Evolutionary conservation across 2,888 invertebrate genomes (phyloP), one percentile per base, ranked within the genome.

Genomic region (Alviniconcha strummeri): DNA sequence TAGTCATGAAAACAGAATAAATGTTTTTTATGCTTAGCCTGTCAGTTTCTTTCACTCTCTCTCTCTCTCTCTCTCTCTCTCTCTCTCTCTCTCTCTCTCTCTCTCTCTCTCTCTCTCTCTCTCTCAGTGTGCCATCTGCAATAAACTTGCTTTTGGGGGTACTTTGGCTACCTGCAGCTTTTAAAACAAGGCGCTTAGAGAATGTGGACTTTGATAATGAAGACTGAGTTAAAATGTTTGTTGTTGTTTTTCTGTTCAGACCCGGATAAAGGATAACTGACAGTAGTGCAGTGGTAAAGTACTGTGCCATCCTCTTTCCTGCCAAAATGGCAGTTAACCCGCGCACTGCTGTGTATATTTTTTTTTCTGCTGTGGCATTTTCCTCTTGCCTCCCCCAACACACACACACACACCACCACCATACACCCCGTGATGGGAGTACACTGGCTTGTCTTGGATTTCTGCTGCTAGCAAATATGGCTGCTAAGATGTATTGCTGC

Each of bases 211-310:
- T 36, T 36, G 36, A 36, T 36, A 36, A 36, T 36, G 36, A 36
- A 36, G 36, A 36, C 36, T 36, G 36, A 36, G 36, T 36, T 36
- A 36, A n/a, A 57, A 57, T 57, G 57, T 13, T 76, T 55, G n/a
- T 57, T n/a, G 76, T 64, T 60, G 60, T 13, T 78, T 78, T 15
- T 64, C 36, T 36, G 13, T 78, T 36, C 78, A 78, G 78, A 78
- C 17, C 52, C 78, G 36, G 78, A 57, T 6, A 78, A 78, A 78
- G 78, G 64, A 15, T 78, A 64, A 77, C 76, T 56, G 57, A 55
- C 56, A n/a, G 17, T 52, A 56, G 7, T n/a, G 11, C 52, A 60
- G 64, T 0, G 64, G 78, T 78, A 78, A 78, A 64, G 60, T 78
- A 64, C 78, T 64, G 19, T 77, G 77, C n/a, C 36, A 64, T 11